Conservation (phyloP, 37 sponge, comb jelly and placozoan species). For the Chondrilla cf. caribensis region DNA sequence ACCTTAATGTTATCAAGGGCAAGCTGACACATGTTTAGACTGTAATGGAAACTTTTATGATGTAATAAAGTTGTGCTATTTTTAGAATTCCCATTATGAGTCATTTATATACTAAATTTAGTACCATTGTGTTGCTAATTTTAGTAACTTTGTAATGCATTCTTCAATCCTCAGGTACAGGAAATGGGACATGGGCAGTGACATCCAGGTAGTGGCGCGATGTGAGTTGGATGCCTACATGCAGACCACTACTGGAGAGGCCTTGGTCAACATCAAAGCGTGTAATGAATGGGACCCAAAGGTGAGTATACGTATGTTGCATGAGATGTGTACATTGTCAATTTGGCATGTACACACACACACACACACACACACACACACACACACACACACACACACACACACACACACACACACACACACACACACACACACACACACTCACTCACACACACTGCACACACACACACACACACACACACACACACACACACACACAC, state of each 20-base stretch:
- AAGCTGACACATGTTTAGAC: too few species aligned
- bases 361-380: not conserved
- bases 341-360: not conserved
- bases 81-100: not conserved
- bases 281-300: constrained; percentile 91
- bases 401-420: constrained; percentile 16
- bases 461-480: too few species aligned
- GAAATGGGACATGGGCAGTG: constrained; percentile 72
- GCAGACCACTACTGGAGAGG: constrained; percentile 33
- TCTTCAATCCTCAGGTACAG: constrained; percentile 53
- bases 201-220: constrained; percentile 64
- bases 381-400: not conserved
- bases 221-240: constrained; percentile 88
- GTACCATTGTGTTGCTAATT: not conserved
- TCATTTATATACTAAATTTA: not conserved
- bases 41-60: too few species aligned
- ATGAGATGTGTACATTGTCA: not conserved
- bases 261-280: constrained; percentile 82
- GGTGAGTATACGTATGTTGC: constrained; percentile 34
- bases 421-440: not conserved
- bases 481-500: too few species aligned
- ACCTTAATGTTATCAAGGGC: too few species aligned
- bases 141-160: not conserved
- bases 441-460: not conserved
- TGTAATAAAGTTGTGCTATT: too few species aligned